Evolutionary conservation across 2,888 invertebrate genomes (phyloP).

Genomic region (Cheilosia scutellata): DNA sequence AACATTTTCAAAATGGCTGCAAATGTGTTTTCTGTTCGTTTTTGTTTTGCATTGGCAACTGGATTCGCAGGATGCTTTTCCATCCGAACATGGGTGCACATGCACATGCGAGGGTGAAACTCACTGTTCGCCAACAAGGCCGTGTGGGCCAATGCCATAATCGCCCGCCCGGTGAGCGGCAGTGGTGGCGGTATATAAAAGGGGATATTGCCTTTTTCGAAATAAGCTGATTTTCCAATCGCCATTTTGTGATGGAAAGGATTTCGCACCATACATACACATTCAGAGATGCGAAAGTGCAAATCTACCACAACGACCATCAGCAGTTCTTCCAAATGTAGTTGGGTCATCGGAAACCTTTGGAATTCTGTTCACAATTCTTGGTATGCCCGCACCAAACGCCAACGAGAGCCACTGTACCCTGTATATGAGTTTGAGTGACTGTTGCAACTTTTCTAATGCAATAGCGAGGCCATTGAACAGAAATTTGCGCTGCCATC

Average conservation of each 20-base stretch:
- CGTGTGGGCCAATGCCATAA: constrained; percentile 30
- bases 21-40: constrained; percentile 31
- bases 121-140: constrained; percentile 36
- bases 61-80: constrained; percentile 69
- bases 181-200: too few relatives aligned
- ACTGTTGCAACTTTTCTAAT: constrained; percentile 55
- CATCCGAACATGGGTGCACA: constrained; percentile 52
- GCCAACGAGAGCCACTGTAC: neutral
- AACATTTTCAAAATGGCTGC: constrained; percentile 74
- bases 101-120: constrained; percentile 73
- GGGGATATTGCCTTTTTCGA: neutral
- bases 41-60: constrained; percentile 63
- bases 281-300: neutral
- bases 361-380: constrained; percentile 52
- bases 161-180: neutral
- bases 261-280: neutral
- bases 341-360: constrained; percentile 47
- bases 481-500: constrained; percentile 53
- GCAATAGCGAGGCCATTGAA: constrained; percentile 66
- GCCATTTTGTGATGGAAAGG: constrained; percentile 54
- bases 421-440: neutral
- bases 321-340: neutral
- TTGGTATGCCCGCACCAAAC: constrained; percentile 42
- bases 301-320: neutral
- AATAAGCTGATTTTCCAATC: constrained; percentile 36